phyloP scores from a whole-genome alignment of 2,113 vertebrate species.

The Lagopus muta region DNA sequence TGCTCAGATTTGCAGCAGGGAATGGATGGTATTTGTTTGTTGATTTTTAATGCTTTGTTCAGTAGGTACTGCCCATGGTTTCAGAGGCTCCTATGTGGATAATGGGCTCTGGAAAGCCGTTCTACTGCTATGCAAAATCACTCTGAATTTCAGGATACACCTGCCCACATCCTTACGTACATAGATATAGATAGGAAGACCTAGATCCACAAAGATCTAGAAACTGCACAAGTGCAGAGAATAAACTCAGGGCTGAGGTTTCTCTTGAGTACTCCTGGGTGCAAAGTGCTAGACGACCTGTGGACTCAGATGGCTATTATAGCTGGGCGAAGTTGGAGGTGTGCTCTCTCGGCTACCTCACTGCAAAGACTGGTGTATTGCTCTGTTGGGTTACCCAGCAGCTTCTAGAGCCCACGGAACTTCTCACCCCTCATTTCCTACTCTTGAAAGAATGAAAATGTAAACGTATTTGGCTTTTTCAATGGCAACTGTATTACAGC shows the following conservation, averaged over 20 bases:
- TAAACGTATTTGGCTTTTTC: background rate
- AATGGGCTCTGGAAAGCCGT: background rate
- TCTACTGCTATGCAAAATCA: background rate
- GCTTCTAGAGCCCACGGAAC: background rate
- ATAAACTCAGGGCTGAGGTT: background rate
- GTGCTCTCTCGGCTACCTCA: background rate
- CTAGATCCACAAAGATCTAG: background rate
- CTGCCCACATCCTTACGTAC: background rate
- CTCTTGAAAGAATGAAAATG: background rate
- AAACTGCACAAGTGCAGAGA: background rate
- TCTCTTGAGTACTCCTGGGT: background rate
- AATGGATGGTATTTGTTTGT: background rate
- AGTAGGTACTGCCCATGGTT: background rate
- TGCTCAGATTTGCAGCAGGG: background rate
- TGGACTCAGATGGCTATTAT: background rate
- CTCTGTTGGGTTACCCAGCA: background rate
- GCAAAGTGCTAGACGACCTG: background rate
- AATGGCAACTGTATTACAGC: background rate
- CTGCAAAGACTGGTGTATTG: background rate
- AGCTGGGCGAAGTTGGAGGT: background rate
- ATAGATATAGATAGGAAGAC: background rate
- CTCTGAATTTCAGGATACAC: background rate
- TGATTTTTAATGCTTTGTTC: background rate
- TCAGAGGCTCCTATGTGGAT: background rate
- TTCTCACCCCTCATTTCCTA: background rate